Conservation (phyloP, 2,113 vertebrate species). For the Mungos mungo region DNA sequence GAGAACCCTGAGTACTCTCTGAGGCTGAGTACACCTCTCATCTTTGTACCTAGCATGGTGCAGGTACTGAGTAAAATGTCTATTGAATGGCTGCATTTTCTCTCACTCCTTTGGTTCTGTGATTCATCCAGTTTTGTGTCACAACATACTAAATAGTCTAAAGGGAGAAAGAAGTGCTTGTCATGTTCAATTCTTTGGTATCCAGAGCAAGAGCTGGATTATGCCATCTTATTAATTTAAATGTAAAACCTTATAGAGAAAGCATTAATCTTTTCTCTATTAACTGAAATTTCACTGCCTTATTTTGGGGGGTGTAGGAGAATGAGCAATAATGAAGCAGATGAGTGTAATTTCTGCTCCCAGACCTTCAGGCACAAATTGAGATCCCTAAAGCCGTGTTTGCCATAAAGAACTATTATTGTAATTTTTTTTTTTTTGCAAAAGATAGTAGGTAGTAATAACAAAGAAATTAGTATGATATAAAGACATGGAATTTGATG, state of each 20-base stretch:
- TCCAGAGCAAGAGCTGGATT: neutral
- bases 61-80: neutral
- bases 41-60: neutral
- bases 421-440: neutral
- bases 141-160: neutral
- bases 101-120: neutral
- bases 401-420: neutral
- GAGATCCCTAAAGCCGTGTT: neutral
- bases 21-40: neutral
- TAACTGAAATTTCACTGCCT: neutral
- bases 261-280: neutral
- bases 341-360: neutral
- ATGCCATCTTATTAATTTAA: neutral
- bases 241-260: neutral
- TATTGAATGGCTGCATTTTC: neutral
- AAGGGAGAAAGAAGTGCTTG: neutral
- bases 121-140: neutral
- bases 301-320: neutral
- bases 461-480: neutral
- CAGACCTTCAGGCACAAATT: neutral
- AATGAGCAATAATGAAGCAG: neutral
- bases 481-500: neutral
- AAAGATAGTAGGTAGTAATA: neutral
- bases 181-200: neutral
- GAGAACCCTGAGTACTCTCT: neutral